Base-by-base conservation (phyloP, 2,888 invertebrate species). In the Sepiola atlantica region DNA sequence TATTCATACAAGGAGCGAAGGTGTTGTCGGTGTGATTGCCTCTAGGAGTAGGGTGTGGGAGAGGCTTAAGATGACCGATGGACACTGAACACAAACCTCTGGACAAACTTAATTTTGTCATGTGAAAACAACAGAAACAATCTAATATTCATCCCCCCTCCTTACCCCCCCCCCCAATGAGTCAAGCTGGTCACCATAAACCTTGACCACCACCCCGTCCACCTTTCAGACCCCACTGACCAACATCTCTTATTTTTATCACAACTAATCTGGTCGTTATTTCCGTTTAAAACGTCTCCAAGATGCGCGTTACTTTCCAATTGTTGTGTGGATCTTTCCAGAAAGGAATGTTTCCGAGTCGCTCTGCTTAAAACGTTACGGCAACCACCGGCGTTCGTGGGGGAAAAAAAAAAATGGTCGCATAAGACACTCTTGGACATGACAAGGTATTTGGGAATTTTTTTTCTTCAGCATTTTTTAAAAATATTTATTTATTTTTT, bases 101-200 rank as follows among this genome's bases (percentile, higher is more conserved):
- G 77, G 77, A 77, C 77, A 77, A n/a, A 77, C 77, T 77, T 77
- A 77, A 77, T 77, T 45, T 77, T 77, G n/a, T 77, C 77, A 77
- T n/a, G 6, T 14, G 77, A 77, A 77, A 77, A 77, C n/a, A 77
- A 28, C 28, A 77, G 77, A 77, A 45, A 77, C n/a, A n/a, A 77
- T 77, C n/a, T 16, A 77, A 77, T n/a, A 77, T n/a, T 57, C 10
- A 14, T 28, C n/a, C n/a, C 28, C 77, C n/a, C 14, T 12, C 77
- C 10, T 10, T n/a, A 16, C n/a, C 77, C n/a, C 14, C 21, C n/a
- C 20, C 21, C 8, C 61, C 4, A 20, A 21, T 21, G 45, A 45
- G 8, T 45, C 8, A 45, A 45, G 45, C 45, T 45, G 45, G 45
- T 45, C 45, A 45, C 45, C 45, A 45, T 8, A 45, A 45, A 45